A percentile compares a stretch with the other conserved stretches of the same genome.
These are phyloP conservation scores for Leptinotarsa rubiginosa DNA, from an alignment of 2,888 invertebrate species.

Conservation along the genomic window DNA sequence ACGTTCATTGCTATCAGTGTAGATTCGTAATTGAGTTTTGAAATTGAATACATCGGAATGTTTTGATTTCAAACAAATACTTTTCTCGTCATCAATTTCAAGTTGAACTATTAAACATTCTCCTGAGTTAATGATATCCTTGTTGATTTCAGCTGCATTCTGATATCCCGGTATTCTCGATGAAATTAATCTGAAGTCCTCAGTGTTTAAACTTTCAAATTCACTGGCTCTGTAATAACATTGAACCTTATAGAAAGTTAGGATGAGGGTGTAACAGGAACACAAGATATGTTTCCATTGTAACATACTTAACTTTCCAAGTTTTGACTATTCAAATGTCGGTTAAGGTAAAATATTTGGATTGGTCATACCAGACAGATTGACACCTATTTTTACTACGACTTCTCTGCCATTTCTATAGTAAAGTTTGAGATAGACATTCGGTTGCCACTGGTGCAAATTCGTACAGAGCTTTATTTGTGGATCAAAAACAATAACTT, in stretches of 20 bases:
- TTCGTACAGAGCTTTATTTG: no score
- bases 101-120: constrained; percentile 19
- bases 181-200: constrained; percentile 26
- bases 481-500: no score
- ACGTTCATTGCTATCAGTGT: constrained; percentile 23
- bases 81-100: neutral
- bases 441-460: no score
- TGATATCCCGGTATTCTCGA: constrained; percentile 22
- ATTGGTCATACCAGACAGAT: no score
- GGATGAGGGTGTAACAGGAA: neutral
- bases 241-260: neutral
- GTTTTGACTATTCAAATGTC: no score
- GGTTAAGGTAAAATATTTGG: no score
- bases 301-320: no score
- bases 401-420: no score
- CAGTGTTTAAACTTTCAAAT: constrained; percentile 17
- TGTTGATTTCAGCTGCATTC: constrained; percentile 8
- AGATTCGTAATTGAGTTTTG: constrained; percentile 34
- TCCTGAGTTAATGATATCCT: constrained; percentile 11
- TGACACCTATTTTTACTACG: no score
- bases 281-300: no score
- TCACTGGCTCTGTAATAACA: constrained; percentile 6
- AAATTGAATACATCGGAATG: constrained; percentile 23
- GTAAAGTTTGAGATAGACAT: no score
- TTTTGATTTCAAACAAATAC: constrained; percentile 32